Base-by-base conservation (phyloP, 2,113 vertebrate genomes). In the Muntiacus reevesi region DNA sequence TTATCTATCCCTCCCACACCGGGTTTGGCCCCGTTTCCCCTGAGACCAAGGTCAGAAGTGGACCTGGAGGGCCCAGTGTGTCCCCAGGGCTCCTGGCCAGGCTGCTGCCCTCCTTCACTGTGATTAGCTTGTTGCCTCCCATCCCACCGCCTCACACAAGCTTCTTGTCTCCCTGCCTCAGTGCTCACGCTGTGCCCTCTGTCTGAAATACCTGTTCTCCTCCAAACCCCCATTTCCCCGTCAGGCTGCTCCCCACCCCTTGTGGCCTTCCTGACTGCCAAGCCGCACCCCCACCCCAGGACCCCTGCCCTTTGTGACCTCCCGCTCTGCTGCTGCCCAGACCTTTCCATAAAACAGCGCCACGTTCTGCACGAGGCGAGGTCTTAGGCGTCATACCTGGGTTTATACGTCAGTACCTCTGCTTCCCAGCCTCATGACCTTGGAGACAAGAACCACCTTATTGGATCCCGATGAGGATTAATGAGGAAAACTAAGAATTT, bases 321-420 rank as follows among this genome's bases (percentile, higher is more conserved):
- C 14, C 83, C 6, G 14, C 9, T 92, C 78, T 57, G 54, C 45
- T 60, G 40, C 91, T 64, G 28, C 5, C 30, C 36, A 27, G 45
- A 82, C 11, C 64, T 85, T 85, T 78, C 45, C 57, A 36, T 10
- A 9, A 90, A 57, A 27, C 45, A 43, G 33, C 19, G 3, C 27
- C 8, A 0, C 0, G 0, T 1, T 2, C 1, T 27, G 2, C 64
- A 16, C 3, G 36, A 54, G 21, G 17, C 0, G 0, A 7, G 27
- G 36, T 36, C 40, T 21, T 52, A 11, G 50, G 88, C 1, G 0
- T 55, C 67, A 27, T 12, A 15, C 27, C 78, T 64, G 76, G 21
- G 8, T 79, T 57, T 28, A 1, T 4, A 23, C 0, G 1, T 15
- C 62, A 78, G 88, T 59, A 14, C 60, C 57, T 8, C 33, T 0